phyloP scores from a whole-genome alignment of 2,797 vertebrate species.

The Leptoclinus maculatus region DNA sequence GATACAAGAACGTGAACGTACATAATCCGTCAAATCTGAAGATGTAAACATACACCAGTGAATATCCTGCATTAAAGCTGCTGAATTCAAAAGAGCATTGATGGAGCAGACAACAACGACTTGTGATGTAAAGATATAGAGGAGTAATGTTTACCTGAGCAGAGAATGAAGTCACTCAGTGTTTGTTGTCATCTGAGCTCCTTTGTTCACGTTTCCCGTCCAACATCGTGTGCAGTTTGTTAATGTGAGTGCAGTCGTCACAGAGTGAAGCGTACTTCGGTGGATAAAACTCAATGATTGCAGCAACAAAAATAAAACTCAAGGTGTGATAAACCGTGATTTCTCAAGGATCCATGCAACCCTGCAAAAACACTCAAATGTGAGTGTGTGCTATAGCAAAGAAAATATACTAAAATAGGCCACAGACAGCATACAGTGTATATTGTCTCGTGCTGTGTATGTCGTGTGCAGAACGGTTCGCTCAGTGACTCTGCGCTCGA shows the following conservation, averaged over 20 bases:
- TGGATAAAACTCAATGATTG: background rate
- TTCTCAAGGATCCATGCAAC: background rate
- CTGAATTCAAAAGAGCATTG: no score
- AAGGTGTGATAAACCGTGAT: background rate
- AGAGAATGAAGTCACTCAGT: no score
- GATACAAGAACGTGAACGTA: background rate
- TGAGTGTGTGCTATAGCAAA: background rate
- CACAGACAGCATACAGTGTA: background rate
- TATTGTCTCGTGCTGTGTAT: background rate
- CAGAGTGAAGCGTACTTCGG: no score
- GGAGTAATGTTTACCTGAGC: no score
- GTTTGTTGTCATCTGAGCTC: no score
- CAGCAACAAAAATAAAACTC: background rate
- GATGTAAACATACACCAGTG: background rate
- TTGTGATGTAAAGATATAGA: no score
- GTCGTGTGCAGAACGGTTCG: background rate
- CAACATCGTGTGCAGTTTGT: no score
- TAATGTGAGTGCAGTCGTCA: no score
- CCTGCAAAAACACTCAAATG: background rate
- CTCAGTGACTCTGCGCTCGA: constrained; percentile 5
- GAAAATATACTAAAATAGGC: background rate
- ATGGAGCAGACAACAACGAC: no score
- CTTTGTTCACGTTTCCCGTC: no score
- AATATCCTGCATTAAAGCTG: background rate
- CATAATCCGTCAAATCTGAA: background rate